A percentile compares a stretch with the other conserved stretches of the same genome.
These are phyloP conservation scores for Andrena chrysosceles DNA, from an alignment of 2,888 invertebrate species.

Conservation along the genomic window DNA sequence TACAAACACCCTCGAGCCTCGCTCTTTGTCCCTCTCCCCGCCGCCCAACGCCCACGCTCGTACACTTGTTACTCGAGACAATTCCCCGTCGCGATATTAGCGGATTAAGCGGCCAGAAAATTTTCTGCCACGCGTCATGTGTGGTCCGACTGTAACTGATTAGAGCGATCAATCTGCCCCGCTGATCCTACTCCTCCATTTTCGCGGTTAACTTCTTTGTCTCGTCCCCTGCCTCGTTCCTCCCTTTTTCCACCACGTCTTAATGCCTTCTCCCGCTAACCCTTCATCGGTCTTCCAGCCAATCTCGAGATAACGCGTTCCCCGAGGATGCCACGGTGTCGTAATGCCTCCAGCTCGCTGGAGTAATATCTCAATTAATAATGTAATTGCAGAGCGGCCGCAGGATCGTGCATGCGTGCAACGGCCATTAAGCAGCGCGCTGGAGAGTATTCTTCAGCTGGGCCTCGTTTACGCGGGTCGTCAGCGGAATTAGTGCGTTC, in stretches of 20 bases:
- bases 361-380: conserved; percentile 83
- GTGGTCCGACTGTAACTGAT: conserved; percentile 79
- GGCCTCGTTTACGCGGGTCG: conserved; percentile 56
- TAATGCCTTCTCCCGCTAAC: conserved; percentile 63
- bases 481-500: conserved; percentile 49
- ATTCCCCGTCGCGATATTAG: conserved; percentile 58
- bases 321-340: conserved; percentile 76
- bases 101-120: conserved; percentile 63
- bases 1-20: conserved; percentile 2
- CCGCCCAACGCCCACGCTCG: conserved; percentile 25
- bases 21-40: neutral
- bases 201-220: conserved; percentile 28
- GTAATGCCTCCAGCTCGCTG: conserved; percentile 76
- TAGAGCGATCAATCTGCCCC: conserved; percentile 77
- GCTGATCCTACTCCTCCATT: conserved; percentile 59
- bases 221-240: conserved; percentile 17
- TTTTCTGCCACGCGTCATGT: conserved; percentile 67
- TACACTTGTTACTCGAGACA: conserved; percentile 60
- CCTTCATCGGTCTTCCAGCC: conserved; percentile 54
- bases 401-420: conserved; percentile 74
- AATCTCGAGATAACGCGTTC: conserved; percentile 68
- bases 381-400: conserved; percentile 81
- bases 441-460: conserved; percentile 49
- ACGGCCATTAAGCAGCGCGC: conserved; percentile 73
- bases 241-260: conserved; percentile 49